Evolutionary conservation across 2,797 vertebrate species (phyloP).

Genomic region (Coendou prehensilis): DNA sequence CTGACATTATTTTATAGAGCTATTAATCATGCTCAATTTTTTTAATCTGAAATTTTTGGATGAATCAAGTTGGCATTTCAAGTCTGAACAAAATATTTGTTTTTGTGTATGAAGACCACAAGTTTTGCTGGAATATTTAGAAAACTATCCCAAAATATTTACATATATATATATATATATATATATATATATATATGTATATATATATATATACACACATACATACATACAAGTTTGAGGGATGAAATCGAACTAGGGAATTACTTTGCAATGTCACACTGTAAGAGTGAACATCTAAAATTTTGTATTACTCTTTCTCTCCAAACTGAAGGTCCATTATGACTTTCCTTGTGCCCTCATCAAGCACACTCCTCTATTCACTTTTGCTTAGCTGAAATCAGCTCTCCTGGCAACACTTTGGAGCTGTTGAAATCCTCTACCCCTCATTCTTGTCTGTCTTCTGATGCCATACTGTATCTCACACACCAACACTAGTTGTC

Average conservation of each 20-base stretch:
- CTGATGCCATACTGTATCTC: background rate
- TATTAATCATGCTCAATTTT: constrained; percentile 65
- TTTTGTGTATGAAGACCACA: background rate
- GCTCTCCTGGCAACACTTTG: background rate
- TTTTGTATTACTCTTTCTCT: background rate
- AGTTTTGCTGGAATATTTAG: background rate
- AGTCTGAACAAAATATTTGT: background rate
- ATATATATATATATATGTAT: too few species aligned
- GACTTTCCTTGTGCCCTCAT: background rate
- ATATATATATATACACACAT: background rate
- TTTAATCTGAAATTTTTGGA: constrained; percentile 53
- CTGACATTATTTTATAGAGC: constrained; percentile 27
- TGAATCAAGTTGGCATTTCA: constrained; percentile 69
- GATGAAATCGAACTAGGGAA: background rate
- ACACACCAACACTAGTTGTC: background rate
- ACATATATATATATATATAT: background rate
- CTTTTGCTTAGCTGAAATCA: background rate
- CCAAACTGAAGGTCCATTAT: background rate
- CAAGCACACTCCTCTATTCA: background rate
- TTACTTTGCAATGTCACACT: background rate
- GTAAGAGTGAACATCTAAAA: background rate
- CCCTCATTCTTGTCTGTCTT: background rate
- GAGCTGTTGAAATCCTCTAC: background rate
- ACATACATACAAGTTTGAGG: background rate
- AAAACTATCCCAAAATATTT: background rate